Conservation (phyloP, 2,113 vertebrate species). For the Ivindomyrus marchei region DNA sequence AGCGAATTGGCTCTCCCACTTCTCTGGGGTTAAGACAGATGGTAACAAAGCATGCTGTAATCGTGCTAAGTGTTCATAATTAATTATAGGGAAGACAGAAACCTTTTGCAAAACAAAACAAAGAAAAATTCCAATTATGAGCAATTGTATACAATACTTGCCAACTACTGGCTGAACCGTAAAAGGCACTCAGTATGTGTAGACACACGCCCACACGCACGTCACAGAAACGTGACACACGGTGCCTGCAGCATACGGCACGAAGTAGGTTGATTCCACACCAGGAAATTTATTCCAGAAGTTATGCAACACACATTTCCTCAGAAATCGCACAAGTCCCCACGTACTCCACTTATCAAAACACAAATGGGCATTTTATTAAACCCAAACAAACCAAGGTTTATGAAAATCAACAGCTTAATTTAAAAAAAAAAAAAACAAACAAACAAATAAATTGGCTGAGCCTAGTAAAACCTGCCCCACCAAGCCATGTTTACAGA, state of each 20-base stretch:
- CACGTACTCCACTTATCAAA: background rate
- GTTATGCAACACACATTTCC: background rate
- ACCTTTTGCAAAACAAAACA: background rate
- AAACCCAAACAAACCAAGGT: background rate
- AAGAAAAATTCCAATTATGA: background rate
- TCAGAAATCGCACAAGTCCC: background rate
- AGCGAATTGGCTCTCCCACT: background rate
- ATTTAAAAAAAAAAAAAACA: background rate
- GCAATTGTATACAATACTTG: background rate
- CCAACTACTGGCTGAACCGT: background rate
- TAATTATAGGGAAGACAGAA: background rate
- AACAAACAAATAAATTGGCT: background rate
- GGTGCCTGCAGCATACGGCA: background rate
- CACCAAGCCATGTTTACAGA: background rate
- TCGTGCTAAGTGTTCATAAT: background rate
- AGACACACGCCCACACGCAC: background rate
- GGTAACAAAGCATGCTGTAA: background rate
- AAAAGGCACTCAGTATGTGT: background rate
- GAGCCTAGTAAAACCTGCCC: background rate
- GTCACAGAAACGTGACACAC: background rate
- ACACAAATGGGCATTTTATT: background rate
- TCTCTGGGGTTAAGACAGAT: background rate
- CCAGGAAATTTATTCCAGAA: background rate
- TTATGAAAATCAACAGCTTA: background rate
- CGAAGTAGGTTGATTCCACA: background rate